phyloP scores from a whole-genome alignment of 2,113 vertebrate genomes.

The Chloropsis cyanopogon region DNA sequence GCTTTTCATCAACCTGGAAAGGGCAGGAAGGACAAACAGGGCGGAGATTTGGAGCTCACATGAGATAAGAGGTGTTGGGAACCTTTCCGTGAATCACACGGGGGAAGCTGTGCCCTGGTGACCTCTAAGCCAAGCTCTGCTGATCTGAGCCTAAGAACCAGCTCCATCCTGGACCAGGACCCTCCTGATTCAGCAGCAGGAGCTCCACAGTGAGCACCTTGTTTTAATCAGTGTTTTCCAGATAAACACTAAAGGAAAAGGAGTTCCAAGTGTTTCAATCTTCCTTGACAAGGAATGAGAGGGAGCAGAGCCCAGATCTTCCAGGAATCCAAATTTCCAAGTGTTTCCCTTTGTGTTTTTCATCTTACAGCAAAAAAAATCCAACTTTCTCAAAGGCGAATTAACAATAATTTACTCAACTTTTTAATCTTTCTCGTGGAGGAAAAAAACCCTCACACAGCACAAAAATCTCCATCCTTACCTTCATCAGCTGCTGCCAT shows the following conservation, averaged over 20 bases:
- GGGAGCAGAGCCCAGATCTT: neutral
- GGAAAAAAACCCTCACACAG: neutral
- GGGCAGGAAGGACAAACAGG: neutral
- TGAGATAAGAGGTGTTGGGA: neutral
- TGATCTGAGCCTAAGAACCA: neutral
- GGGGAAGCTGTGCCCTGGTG: neutral
- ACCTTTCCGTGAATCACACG: neutral
- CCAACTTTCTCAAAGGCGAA: neutral
- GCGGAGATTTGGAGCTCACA: neutral
- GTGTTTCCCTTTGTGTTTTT: neutral
- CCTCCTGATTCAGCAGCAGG: neutral
- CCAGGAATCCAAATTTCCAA: neutral
- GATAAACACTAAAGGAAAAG: neutral
- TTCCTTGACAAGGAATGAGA: neutral
- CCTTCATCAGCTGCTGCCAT: neutral
- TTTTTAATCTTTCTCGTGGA: fast-evolving
- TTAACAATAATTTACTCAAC: neutral
- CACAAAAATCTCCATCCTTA: neutral
- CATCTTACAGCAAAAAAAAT: fast-evolving
- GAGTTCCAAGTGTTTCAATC: neutral
- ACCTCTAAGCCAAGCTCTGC: neutral
- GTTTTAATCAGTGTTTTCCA: neutral
- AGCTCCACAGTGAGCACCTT: neutral
- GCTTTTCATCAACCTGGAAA: neutral
- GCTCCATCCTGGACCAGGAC: neutral